phyloP scores from a whole-genome alignment of 2,888 invertebrate species.

The Acheta domesticus region DNA sequence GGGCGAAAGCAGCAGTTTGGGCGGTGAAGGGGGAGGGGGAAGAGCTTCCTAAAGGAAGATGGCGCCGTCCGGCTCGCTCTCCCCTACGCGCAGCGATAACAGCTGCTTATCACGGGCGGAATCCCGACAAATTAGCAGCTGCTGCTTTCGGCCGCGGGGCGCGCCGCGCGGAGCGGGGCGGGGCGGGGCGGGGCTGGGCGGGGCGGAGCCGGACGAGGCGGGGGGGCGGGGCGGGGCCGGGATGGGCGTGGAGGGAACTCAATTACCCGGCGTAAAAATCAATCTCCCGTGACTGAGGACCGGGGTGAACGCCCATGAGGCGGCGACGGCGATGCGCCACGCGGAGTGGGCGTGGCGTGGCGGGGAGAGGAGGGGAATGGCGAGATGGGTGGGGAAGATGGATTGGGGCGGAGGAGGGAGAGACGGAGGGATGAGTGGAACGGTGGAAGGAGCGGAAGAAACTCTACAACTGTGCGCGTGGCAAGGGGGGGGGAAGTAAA shows the following conservation, averaged over 20 bases:
- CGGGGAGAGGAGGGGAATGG: neutral
- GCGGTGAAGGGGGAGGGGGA: too few relatives aligned
- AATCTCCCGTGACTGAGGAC: neutral
- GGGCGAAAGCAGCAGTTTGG: too few relatives aligned
- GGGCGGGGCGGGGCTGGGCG: neutral
- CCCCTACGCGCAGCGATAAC: neutral
- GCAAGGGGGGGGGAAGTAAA: too few relatives aligned
- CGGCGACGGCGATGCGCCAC: neutral
- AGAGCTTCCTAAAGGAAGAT: too few relatives aligned
- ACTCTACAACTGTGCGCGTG: too few relatives aligned
- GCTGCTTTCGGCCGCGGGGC: neutral
- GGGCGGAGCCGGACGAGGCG: neutral
- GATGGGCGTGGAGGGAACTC: neutral
- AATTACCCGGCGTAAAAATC: conserved; percentile 1
- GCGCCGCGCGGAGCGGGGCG: neutral
- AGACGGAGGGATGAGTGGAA: neutral
- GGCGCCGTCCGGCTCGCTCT: neutral
- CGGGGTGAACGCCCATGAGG: neutral
- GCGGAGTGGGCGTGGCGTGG: neutral
- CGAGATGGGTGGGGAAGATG: too few relatives aligned
- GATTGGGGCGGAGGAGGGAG: too few relatives aligned
- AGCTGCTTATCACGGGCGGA: neutral
- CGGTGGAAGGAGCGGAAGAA: neutral
- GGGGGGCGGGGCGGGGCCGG: neutral
- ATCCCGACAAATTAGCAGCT: neutral